Percentiles rank a stretch among this genome's conserved stretches.
Conservation (phyloP, 2,797 vertebrate genomes). For the Semaprochilodus insignis region DNA sequence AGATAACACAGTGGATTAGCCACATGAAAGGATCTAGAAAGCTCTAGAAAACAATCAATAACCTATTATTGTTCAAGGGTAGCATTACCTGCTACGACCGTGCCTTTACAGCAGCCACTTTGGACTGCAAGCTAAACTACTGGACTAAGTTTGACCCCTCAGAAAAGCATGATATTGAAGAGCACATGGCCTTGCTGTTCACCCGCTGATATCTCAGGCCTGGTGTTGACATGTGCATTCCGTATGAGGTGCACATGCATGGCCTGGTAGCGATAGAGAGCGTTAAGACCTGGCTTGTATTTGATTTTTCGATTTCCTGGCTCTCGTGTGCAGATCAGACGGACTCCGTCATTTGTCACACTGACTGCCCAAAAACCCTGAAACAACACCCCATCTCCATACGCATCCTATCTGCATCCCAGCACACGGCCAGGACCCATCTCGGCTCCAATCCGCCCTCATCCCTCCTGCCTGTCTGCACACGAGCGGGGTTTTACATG, state of each 20-base stretch:
- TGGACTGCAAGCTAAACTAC: too few relatives aligned
- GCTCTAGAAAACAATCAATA: too few relatives aligned
- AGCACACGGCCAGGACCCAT: background rate
- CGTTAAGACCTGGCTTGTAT: background rate
- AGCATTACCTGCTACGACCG: too few relatives aligned
- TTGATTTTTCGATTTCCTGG: background rate
- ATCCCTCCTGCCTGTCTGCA: constrained; percentile 18
- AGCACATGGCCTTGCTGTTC: too few relatives aligned
- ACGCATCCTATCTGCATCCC: background rate
- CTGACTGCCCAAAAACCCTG: constrained; percentile 7
- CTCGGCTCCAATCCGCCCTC: constrained; percentile 43
- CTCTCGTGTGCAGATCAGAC: background rate
- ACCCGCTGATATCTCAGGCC: background rate
- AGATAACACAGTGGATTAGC: too few relatives aligned
- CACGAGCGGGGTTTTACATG: constrained; percentile 12
- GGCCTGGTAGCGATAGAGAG: background rate
- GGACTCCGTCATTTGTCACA: constrained; percentile 11
- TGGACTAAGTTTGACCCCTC: too few relatives aligned
- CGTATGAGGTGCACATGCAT: background rate
- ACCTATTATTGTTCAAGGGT: too few relatives aligned
- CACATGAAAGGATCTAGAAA: too few relatives aligned
- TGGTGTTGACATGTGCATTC: background rate
- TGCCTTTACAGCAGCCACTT: too few relatives aligned
- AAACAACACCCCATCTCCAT: constrained; percentile 6
- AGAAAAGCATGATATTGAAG: too few relatives aligned